Base-by-base conservation (phyloP, 2,888 invertebrate species). In the Abrostola triplasia region DNA sequence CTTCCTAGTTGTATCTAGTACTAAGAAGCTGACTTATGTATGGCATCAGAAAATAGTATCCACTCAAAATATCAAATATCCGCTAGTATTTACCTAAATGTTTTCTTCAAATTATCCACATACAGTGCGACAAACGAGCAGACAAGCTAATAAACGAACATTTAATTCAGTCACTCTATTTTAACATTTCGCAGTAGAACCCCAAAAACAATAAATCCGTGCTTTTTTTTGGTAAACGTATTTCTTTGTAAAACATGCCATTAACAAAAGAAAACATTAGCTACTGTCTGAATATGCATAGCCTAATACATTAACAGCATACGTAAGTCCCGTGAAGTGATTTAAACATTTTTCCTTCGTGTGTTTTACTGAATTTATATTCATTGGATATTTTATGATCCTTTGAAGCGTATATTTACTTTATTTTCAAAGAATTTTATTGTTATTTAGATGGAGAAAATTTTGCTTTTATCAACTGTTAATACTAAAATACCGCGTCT, bases 371-470 rank as follows among this genome's bases (percentile, higher is more conserved):
- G 72, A 83, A 89, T 89, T 88, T 88, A 88, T 84, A 83, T 73
- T 84, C 80, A 86, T 86, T 89, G 84, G 80, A 84, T 88, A 83
- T 85, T 87, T 90, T 84, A 87, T 82, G 84, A 80, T 74, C 66
- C 77, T 80, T 81, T 70, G 49, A 76, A 64, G 68, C 71, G 73
- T 73, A 67, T 75, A 60, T 79, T 81, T 80, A 62, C 47, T 80
- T 79, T 75, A 61, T 60, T 58, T 58, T 65, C 56, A 41, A 64
- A 67, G 56, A 73, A 69, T 70, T 71, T 77, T 76, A 66, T 72
- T 67, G 48, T 67, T 62, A 44, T 49, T 53, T 56, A 13, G 9
- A n/a, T 47, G 58, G 37, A 35, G 52, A 38, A 7, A 35, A 36
- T 51, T 7, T 9, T 35, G 47, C 37, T 8, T 60, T 6, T 42